Evolutionary conservation across 2,797 vertebrate genomes (phyloP), one percentile per base, ranked within the genome.

Genomic region (Atherinosoma microstoma): DNA sequence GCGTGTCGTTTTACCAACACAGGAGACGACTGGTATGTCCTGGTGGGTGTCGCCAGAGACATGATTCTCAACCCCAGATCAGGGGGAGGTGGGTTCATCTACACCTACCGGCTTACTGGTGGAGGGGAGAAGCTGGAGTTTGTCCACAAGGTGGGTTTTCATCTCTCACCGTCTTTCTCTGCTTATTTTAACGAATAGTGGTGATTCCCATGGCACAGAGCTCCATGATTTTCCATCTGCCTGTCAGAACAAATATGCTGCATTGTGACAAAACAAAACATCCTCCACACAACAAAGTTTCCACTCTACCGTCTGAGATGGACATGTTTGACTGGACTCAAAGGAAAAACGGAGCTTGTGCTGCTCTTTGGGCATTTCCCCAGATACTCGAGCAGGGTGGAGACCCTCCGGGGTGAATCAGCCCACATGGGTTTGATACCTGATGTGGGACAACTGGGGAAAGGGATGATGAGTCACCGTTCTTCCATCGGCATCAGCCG

Each of bases 11-110:
- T 99, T 85, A 93, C 95, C 76, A 97, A 96, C 65, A 94, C 96
- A 0, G 96, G 97, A 0, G 98, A 99, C 0, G 98, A 99, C 47
- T 99, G 98, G 98, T 98, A 97, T 0, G 97, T 99, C 75, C 92
- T 99, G 78, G 98, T 99, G 64, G 98, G 98, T 0, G 98, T 99
- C 0, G 97, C 97, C 87, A 97, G 97, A 92, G 98, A 99, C 90
- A 95, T 99, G 89, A 97, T 99, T 30, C 94, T 99, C 68, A 99
- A 99, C 83, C 98, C 98, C 0, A 96, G 97, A 65, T 99, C 98
- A 0, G 97, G 97, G 35, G 92, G 92, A 0, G 98, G 98, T 0
- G 98, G 98, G 1, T 98, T 97, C 76, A 97, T 99, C 83, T 99
- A 99, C 88, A 99, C 98, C 0, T 99, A 99, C 84, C 96, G 98